These are phyloP conservation scores for Cecropterus lyciades DNA, from an alignment of 1,140 invertebrate species.

Conservation along the genomic window DNA sequence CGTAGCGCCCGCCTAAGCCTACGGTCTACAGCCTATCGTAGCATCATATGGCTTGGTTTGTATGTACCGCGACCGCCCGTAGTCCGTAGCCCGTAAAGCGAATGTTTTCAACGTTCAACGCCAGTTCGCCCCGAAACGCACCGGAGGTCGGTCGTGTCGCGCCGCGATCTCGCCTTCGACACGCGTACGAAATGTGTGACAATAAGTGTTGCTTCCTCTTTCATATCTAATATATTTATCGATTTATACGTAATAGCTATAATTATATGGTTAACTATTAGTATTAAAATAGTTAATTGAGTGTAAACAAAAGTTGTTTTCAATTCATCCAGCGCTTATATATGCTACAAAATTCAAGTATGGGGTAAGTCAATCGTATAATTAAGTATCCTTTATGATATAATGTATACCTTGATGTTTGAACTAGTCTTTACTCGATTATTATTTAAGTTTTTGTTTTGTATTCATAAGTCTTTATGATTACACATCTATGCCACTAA, in stretches of 20 bases:
- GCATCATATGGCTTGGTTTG: conserved; percentile 33
- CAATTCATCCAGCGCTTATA: conserved; percentile 12
- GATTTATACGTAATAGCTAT: conserved; percentile 36
- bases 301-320: conserved; percentile 17
- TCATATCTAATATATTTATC: conserved; percentile 56
- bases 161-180: conserved; percentile 42
- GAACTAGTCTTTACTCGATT: too few species aligned
- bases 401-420: neutral
- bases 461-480: too few species aligned
- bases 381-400: neutral
- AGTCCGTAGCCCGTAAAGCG: conserved; percentile 8
- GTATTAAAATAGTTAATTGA: conserved; percentile 1
- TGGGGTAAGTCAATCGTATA: conserved; percentile 25
- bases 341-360: conserved; percentile 13
- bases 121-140: conserved; percentile 67
- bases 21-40: conserved; percentile 35
- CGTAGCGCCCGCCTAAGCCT: conserved; percentile 51
- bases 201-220: conserved; percentile 82
- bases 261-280: conserved; percentile 31
- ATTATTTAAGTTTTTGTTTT: too few species aligned
- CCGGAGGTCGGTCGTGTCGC: conserved; percentile 55
- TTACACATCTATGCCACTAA: too few species aligned
- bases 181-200: conserved; percentile 80
- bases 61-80: neutral
- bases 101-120: conserved; percentile 60